These are phyloP conservation scores for Schmidtea mediterranea DNA, from an alignment of 1,140 invertebrate genomes.

Conservation along the genomic window DNA sequence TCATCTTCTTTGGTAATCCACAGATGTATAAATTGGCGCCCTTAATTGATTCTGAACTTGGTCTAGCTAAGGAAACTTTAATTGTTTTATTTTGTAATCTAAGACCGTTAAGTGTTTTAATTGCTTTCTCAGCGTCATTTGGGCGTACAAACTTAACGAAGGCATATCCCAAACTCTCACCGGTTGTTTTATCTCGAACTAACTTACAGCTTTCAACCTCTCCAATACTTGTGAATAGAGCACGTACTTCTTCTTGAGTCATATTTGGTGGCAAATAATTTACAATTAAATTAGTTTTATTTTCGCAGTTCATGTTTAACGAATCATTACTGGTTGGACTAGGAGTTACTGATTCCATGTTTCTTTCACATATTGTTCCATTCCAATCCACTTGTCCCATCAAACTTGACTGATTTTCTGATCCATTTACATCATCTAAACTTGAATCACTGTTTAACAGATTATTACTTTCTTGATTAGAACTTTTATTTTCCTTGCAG, in stretches of 20 bases:
- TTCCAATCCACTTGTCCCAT: too few species aligned
- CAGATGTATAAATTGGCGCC: constrained; percentile 8
- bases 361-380: too few species aligned
- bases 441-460: too few species aligned
- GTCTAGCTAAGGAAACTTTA: constrained; percentile 6
- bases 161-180: constrained; percentile 71
- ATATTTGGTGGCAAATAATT: constrained; percentile 90
- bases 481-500: too few species aligned
- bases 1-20: constrained; percentile 6
- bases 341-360: too few species aligned
- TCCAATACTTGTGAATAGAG: constrained; percentile 71
- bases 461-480: too few species aligned
- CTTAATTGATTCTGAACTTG: constrained; percentile 7
- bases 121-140: constrained; percentile 80
- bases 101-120: constrained; percentile 71
- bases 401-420: too few species aligned
- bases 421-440: too few species aligned
- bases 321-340: too few species aligned
- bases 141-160: constrained; percentile 82
- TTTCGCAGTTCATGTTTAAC: background rate
- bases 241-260: constrained; percentile 83
- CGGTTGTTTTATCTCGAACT: constrained; percentile 44
- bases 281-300: constrained; percentile 44
- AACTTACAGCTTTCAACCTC: constrained; percentile 88
- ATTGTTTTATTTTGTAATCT: constrained; percentile 31